These are phyloP conservation scores for Perithous albicinctus DNA, from an alignment of 2,888 invertebrate species.

Conservation along the genomic window DNA sequence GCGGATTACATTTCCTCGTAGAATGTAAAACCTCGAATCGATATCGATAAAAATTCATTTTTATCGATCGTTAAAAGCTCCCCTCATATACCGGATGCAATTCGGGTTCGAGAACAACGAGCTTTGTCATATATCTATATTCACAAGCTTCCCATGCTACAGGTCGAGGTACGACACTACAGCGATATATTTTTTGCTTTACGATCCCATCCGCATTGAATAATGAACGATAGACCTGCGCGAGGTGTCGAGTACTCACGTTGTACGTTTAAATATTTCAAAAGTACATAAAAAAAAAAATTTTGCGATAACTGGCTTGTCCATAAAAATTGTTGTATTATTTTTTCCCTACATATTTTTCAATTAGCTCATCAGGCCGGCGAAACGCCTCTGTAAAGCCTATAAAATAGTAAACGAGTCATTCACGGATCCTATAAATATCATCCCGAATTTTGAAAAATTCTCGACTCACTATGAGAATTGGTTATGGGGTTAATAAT, in stretches of 20 bases:
- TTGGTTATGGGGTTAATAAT: no score
- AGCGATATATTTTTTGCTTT: slow-evolving; percentile 37
- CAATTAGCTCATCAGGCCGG: no score
- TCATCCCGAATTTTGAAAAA: no score
- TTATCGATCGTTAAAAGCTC: slow-evolving; percentile 39
- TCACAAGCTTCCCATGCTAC: neutral
- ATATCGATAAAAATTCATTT: slow-evolving; percentile 23
- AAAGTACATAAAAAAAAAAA: neutral
- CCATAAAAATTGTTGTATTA: neutral
- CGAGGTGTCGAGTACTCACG: neutral
- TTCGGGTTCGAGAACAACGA: slow-evolving; percentile 16
- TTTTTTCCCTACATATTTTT: neutral
- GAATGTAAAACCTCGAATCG: slow-evolving; percentile 9
- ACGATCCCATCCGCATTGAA: slow-evolving; percentile 39
- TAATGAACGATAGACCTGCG: slow-evolving; percentile 38
- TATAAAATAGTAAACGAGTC: no score
- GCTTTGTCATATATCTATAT: slow-evolving; percentile 17
- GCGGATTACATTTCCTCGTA: neutral
- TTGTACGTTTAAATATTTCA: neutral
- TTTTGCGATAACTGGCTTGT: neutral
- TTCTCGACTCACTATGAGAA: no score
- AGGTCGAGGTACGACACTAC: neutral
- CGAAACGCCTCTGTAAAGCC: no score
- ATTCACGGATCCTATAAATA: no score
- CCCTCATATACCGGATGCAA: slow-evolving; percentile 25